A percentile compares a stretch with the other conserved stretches of the same genome.
Evolutionary conservation across 92 coral and sea anemone genomes (phyloP).

Genomic region (Actinostola sp.): DNA sequence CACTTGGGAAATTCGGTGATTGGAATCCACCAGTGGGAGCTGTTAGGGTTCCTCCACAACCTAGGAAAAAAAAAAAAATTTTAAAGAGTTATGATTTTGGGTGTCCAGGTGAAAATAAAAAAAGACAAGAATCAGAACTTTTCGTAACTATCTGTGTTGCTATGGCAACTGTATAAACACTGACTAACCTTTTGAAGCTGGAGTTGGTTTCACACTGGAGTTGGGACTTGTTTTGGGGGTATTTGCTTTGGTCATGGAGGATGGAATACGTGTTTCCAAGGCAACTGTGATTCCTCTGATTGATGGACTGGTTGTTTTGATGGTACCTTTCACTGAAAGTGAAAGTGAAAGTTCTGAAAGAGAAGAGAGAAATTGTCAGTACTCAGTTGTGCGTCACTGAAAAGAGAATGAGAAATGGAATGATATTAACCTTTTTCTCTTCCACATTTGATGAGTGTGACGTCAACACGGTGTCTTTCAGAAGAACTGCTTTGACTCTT

Average conservation of each 20-base stretch:
- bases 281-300: not conserved
- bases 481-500: not conserved
- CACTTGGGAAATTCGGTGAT: constrained; percentile 44
- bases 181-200: not conserved
- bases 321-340: not conserved
- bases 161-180: not conserved
- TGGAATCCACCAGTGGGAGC: constrained; percentile 18
- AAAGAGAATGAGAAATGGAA: not conserved
- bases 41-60: constrained; percentile 25
- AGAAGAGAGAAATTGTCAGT: no score
- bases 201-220: not conserved
- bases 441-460: constrained; percentile 15
- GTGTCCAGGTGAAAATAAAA: no score
- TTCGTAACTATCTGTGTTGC: not conserved
- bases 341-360: no score
- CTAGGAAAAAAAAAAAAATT: constrained; percentile 1
- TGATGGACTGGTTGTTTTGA: constrained; percentile 21
- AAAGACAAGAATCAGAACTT: not conserved
- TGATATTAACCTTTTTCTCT: not conserved
- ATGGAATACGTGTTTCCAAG: constrained; percentile 8
- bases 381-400: not conserved
- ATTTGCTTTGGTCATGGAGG: no score
- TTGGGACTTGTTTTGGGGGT: no score
- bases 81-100: not conserved
- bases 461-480: constrained; percentile 17